Evolutionary conservation across 2,797 vertebrate species (phyloP), one percentile per base, ranked within the genome.

Genomic region (Dendrocincla fuliginosa): DNA sequence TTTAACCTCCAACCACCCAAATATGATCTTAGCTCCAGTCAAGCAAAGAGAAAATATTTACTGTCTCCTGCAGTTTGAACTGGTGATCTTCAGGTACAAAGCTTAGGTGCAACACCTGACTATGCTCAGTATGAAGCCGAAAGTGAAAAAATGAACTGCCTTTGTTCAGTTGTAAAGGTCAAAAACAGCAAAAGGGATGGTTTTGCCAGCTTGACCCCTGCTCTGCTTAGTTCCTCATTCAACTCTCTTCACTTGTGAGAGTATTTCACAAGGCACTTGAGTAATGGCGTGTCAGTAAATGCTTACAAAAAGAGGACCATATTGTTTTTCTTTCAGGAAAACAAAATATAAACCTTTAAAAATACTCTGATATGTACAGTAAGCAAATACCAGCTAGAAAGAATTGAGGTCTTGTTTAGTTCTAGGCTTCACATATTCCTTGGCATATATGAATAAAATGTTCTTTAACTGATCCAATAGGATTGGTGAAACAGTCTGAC

Each of bases 401-500:
- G 65, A 74, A 60, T 0, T 27, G 47, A 74, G 67, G 9, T 44
- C 69, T 84, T 61, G 44, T 55, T 92, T 63, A 68, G 68, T 64
- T 85, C 53, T n/a, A 57, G 41, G 47, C 18, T 84, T 88, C 61
- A 84, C 6, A 1, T 65, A 44, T 64, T 39, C 27, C 33, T 57
- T 28, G 24, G 50, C 39, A 83, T 59, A 39, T n/a, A 69, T 13
- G 25, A 90, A 87, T 68, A 60, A 82, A 75, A 53, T 14, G 22
- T 57, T 85, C 39, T 87, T 93, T 69, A 76, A 79, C 3, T 49
- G 65, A 90, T 77, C 81, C 95, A 81, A 37, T 3, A 75, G 4
- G 12, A 69, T 16, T 87, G 63, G 91, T 93, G 84, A 95, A 97
- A 90, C 88, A 88, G 83, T 56, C 69, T 71, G 89, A 73, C 93